These are phyloP conservation scores for Hylaeus anthracinus DNA, from an alignment of 1,140 invertebrate genomes.

Conservation along the genomic window DNA sequence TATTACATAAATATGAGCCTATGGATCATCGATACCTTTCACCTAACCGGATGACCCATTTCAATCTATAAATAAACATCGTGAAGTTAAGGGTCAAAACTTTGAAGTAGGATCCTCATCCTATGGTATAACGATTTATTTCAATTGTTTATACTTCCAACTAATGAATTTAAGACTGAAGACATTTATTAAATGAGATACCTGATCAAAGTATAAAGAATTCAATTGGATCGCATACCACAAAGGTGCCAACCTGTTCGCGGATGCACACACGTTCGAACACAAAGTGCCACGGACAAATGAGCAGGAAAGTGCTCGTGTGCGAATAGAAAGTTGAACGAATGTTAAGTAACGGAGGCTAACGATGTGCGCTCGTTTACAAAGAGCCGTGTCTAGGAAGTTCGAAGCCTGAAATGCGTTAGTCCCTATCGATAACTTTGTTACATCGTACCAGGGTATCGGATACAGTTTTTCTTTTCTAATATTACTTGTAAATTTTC, in stretches of 20 bases:
- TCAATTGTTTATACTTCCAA: too few species aligned
- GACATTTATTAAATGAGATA: too few species aligned
- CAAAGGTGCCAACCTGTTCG: neutral
- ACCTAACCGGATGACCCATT: too few species aligned
- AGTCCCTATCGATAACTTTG: neutral
- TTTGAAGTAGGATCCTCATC: neutral
- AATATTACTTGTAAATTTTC: too few species aligned
- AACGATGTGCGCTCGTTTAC: conserved; percentile 19
- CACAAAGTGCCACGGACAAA: neutral
- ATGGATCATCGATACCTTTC: neutral
- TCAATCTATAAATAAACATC: neutral
- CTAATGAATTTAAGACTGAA: too few species aligned
- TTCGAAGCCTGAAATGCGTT: neutral
- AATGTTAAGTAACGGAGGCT: conserved; percentile 60
- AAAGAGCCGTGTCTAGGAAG: conserved; percentile 15
- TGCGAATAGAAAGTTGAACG: conserved; percentile 63
- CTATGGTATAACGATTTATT: neutral
- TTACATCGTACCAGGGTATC: too few species aligned
- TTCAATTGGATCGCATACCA: neutral
- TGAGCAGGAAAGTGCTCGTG: conserved; percentile 24
- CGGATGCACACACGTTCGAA: conserved; percentile 23
- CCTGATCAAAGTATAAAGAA: too few species aligned
- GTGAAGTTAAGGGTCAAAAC: too few species aligned
- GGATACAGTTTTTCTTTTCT: too few species aligned
- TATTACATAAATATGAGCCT: too few species aligned